A percentile compares a stretch with the other conserved stretches of the same genome.
phyloP scores from a whole-genome alignment of 2,113 vertebrate genomes.

The Paralichthys olivaceus region DNA sequence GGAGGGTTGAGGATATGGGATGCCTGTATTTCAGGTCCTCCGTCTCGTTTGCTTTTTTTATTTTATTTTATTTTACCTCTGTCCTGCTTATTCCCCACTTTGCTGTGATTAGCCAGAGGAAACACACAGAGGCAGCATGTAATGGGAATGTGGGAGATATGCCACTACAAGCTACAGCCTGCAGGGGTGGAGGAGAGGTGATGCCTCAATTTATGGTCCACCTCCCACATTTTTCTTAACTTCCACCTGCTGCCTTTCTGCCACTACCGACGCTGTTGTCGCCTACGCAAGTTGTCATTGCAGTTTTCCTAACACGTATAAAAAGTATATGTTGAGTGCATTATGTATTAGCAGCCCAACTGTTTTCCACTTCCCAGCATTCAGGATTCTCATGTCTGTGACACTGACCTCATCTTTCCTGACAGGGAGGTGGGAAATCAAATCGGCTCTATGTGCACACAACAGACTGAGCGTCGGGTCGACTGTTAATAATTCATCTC shows the following conservation, averaged over 20 bases:
- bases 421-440: conserved; percentile 18
- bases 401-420: conserved; percentile 41
- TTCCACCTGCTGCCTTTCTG: conserved; percentile 46
- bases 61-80: conserved; percentile 13
- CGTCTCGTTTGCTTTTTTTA: conserved; percentile 13
- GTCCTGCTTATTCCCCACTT: conserved; percentile 58
- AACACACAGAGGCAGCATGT: conserved; percentile 33
- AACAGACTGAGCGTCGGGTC: conserved; percentile 5
- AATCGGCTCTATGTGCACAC: not conserved
- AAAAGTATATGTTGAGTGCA: not conserved
- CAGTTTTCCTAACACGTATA: not conserved
- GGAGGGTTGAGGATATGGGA: conserved; percentile 56
- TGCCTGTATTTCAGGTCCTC: conserved; percentile 66
- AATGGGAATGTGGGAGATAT: conserved; percentile 57
- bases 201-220: conserved; percentile 60
- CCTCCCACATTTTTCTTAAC: conserved; percentile 46
- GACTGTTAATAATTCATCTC: conserved; percentile 62
- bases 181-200: conserved; percentile 41
- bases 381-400: conserved; percentile 1
- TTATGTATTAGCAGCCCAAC: not conserved
- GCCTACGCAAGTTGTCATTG: conserved; percentile 19
- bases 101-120: conserved; percentile 46
- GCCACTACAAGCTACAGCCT: conserved; percentile 31
- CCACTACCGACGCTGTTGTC: conserved; percentile 34
- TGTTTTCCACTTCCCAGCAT: conserved; percentile 4